Evolutionary conservation across 2,797 vertebrate species (phyloP), one percentile per base, ranked within the genome.

Genomic region (Eulemur mongoz): DNA sequence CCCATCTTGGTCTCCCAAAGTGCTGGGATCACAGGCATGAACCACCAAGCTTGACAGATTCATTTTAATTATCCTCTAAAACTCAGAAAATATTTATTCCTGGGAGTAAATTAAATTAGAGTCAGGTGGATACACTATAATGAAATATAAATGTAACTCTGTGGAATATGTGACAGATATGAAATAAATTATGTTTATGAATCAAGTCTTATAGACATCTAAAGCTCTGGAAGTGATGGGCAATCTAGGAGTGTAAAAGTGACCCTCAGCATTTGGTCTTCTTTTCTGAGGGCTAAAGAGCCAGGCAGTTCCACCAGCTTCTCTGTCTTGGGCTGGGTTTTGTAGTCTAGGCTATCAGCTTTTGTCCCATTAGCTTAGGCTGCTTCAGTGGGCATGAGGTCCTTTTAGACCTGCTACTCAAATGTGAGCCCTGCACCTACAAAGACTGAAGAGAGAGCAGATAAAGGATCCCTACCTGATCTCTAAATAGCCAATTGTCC

Each of bases 41-140:
- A 32, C 57, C 63, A n/a, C 32, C 15, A 18, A 65, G 32, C 63
- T 32, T 65, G 15, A 65, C 63, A 96, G 38, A 89, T 82, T 93
- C 89, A 94, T 67, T 78, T 38, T 91, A 85, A 91, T 93, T 94
- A 95, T 73, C 48, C 61, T 93, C 14, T 45, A 45, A 61, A 85
- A 72, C 40, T 79, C 72, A 81, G 63, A 89, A 78, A 95, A 85
- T 78, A 91, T 88, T 83, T 84, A 67, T 45, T 89, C 4, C 59
- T 59, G 13, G 38, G 32, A 69, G 25, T 59, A 38, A 92, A 72
- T 35, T 54, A 54, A 54, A 72, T 61, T 35, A 95, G 43, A 95
- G n/a, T 92, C 45, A n/a, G 38, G 35, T 52, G 72, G 85, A 95
- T 91, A 82, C 15, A 38, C 43, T 61, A 25, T 35, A 65, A 79